A percentile compares a stretch with the other conserved stretches of the same genome.
These are phyloP conservation scores for Mechanitis messenoides DNA, from an alignment of 2,888 invertebrate species.

Conservation along the genomic window DNA sequence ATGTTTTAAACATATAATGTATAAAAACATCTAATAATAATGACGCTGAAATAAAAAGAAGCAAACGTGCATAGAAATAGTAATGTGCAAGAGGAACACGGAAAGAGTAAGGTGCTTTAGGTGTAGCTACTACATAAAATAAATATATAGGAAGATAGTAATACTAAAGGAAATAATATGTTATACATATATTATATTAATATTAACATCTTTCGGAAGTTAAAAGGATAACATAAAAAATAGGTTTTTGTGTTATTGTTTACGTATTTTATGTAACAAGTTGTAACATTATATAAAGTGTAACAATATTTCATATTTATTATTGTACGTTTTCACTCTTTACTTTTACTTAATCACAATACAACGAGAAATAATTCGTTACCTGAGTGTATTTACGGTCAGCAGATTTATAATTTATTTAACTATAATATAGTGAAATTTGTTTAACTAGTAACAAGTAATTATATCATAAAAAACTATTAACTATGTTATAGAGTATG, in stretches of 20 bases:
- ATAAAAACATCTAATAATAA: slow-evolving; percentile 42
- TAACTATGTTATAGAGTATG: slow-evolving; percentile 24
- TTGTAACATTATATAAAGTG: slow-evolving; percentile 67
- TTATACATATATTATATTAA: slow-evolving; percentile 17
- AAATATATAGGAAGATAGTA: slow-evolving; percentile 15
- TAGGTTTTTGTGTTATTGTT: slow-evolving; percentile 57
- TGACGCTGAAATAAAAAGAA: slow-evolving; percentile 52
- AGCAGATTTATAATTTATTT: slow-evolving; percentile 35
- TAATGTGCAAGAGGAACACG: slow-evolving; percentile 63
- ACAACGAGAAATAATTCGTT: slow-evolving; percentile 50
- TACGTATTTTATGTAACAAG: slow-evolving; percentile 65
- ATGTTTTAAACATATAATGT: slow-evolving; percentile 56
- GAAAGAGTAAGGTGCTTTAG: slow-evolving; percentile 48
- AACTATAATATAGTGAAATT: slow-evolving; percentile 21
- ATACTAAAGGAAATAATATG: slow-evolving; percentile 11
- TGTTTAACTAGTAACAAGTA: slow-evolving; percentile 18
- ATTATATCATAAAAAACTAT: slow-evolving; percentile 24
- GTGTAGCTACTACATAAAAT: slow-evolving; percentile 17
- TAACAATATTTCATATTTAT: slow-evolving; percentile 58
- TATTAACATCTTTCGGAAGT: slow-evolving; percentile 33
- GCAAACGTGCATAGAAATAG: slow-evolving; percentile 59
- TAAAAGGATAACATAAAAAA: slow-evolving; percentile 61
- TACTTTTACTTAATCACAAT: slow-evolving; percentile 62
- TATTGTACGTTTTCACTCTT: slow-evolving; percentile 73
- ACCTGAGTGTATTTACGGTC: slow-evolving; percentile 50